phyloP scores from a whole-genome alignment of 2,113 vertebrate genomes.

The Daphoenositta chrysoptera region DNA sequence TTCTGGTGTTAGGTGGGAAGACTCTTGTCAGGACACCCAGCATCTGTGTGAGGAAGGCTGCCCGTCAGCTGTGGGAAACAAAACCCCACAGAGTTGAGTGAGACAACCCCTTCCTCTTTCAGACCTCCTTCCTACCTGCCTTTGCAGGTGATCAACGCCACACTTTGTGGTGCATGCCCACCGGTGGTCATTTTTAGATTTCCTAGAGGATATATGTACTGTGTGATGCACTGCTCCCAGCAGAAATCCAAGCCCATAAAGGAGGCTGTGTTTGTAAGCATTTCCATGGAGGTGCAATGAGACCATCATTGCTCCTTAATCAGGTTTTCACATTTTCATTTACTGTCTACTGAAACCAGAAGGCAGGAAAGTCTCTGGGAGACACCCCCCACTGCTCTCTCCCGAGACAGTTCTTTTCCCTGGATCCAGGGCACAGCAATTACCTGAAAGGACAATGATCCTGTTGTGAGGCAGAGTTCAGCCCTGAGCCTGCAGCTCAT shows the following conservation, averaged over 20 bases:
- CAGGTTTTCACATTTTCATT: background rate
- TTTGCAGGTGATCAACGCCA: background rate
- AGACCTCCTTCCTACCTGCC: background rate
- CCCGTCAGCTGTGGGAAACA: background rate
- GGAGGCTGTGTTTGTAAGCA: background rate
- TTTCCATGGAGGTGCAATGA: background rate
- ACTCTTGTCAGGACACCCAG: background rate
- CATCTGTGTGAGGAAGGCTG: background rate
- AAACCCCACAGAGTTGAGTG: background rate
- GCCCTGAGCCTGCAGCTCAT: background rate
- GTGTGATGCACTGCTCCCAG: background rate
- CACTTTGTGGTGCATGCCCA: background rate
- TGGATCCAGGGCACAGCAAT: background rate
- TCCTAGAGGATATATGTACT: background rate
- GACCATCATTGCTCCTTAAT: background rate
- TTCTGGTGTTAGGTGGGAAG: background rate
- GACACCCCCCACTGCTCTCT: accelerated
- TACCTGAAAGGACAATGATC: background rate
- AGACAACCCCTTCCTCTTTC: background rate
- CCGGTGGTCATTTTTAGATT: background rate
- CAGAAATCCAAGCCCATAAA: background rate
- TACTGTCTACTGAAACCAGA: background rate
- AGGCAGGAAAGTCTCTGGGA: background rate
- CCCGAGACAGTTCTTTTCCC: background rate
- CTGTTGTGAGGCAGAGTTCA: background rate